Percentiles rank a stretch among this genome's conserved stretches.
phyloP scores from a whole-genome alignment of 1,140 invertebrate genomes.

The Sarcophaga peregrina region DNA sequence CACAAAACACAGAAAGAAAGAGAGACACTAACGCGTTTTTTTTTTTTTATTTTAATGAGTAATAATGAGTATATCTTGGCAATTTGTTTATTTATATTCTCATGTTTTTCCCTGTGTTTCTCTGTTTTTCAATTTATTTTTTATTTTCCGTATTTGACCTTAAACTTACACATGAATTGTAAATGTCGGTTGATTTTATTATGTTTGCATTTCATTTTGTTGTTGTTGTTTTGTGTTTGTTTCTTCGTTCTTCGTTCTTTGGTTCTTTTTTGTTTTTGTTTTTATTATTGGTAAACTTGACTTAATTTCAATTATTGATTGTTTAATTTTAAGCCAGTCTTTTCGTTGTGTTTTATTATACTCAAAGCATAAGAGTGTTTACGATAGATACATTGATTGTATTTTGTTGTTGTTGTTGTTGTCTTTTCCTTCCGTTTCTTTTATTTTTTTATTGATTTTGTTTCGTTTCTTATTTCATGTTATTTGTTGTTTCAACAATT shows the following conservation, averaged over 20 bases:
- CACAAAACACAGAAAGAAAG: too few relatives aligned
- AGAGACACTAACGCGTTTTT: too few relatives aligned
- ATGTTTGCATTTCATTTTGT: neutral
- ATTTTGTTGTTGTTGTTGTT: neutral
- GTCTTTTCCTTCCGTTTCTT: neutral
- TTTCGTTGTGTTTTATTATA: neutral
- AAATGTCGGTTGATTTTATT: neutral
- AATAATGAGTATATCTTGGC: too few relatives aligned
- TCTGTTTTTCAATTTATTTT: neutral
- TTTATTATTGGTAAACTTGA: neutral
- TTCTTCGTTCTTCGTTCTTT: too few relatives aligned
- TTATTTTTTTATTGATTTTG: neutral
- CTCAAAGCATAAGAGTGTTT: too few relatives aligned
- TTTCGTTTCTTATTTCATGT: neutral
- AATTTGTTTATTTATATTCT: neutral
- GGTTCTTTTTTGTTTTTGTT: neutral
- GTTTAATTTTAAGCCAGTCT: neutral
- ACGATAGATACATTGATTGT: neutral
- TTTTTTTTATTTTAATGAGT: too few relatives aligned
- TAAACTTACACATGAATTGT: neutral
- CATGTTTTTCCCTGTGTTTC: neutral
- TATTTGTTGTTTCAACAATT: neutral
- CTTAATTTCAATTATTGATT: slow-evolving; percentile 20
- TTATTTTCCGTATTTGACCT: neutral
- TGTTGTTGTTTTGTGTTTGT: too few relatives aligned